Base-by-base conservation (phyloP, 2,888 invertebrate species). In the Aspidiotus rigidus region DNA sequence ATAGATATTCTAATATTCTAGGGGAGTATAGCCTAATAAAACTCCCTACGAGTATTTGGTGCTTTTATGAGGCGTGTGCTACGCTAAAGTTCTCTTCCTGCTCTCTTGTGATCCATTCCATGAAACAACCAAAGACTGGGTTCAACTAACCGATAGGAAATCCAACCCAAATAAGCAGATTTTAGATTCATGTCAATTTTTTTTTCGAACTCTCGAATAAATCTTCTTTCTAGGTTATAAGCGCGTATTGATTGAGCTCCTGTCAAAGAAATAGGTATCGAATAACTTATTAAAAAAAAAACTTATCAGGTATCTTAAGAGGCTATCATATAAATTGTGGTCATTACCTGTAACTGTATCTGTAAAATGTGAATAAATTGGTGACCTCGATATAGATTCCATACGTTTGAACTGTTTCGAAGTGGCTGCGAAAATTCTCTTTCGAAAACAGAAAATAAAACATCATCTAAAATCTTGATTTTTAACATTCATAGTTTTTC, bases 331-430 rank as follows among this genome's bases (percentile, higher is more conserved):
- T 55, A 13, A 2, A 9, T 55, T 39, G 16, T 55, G 7, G 11
- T 13, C 7, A 39, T 63, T 64, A 73, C 81, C 81, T 3, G 90
- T 89, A 62, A 98, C 87, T 57, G 93, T 94, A 81, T 98, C 98
- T 17, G 93, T 88, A 77, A 98, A 96, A 80, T 96, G 96, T 9
- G 95, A 94, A 80, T 94, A 98, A 75, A 98, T 93, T 0, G 97
- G 98, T 44, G 97, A 97, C 69, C 95, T 84, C 1, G 93, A 92
- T 0, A 95, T 87, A 0, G 95, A 95, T 78, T 96, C 93, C 70
- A 98, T 80, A 63, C 98, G 84, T 80, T 96, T 96, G 74, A 98
- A 79, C 78, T 98, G 97, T 28, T 96, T 82, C 6, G 96, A 96
- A 0, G 95, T 89, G 2, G 92, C 88, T 73, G 97, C 93, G 80